Conservation (phyloP, 2,113 vertebrate species). For the Leucosticte australis region DNA sequence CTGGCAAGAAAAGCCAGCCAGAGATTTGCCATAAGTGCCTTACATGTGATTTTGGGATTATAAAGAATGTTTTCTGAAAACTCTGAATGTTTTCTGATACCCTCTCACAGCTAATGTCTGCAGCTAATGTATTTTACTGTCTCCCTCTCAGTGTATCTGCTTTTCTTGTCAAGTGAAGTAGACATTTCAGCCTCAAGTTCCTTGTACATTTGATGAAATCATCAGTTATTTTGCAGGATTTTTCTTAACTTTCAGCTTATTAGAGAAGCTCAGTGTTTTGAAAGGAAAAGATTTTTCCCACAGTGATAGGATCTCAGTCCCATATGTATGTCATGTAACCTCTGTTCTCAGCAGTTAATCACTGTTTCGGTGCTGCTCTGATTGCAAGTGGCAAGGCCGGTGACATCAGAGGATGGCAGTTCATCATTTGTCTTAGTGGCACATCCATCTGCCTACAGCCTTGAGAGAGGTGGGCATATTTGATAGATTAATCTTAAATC, state of each 20-base stretch:
- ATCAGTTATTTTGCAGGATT: not conserved
- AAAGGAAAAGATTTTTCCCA: not conserved
- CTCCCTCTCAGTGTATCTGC: not conserved
- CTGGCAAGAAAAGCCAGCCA: not conserved
- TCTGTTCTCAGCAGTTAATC: not conserved
- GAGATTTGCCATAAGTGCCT: not conserved
- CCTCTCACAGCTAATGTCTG: not conserved
- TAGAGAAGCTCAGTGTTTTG: not conserved
- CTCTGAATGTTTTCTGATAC: not conserved
- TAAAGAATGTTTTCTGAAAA: not conserved
- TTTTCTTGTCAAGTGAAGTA: not conserved
- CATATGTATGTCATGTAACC: not conserved
- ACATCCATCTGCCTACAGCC: not conserved
- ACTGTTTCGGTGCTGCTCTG: not conserved
- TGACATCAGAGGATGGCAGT: not conserved
- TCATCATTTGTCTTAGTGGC: not conserved
- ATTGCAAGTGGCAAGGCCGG: not conserved
- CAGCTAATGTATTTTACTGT: not conserved
- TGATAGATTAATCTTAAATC: not conserved
- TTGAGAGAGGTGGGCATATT: not conserved
- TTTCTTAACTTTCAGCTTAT: not conserved
- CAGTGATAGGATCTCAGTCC: rapidly evolving
- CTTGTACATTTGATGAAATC: not conserved
- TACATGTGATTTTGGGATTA: not conserved
- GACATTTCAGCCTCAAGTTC: not conserved